A percentile compares a stretch with the other conserved stretches of the same genome.
Conservation (phyloP, 2,888 invertebrate genomes). For the Aphrophora alni region DNA sequence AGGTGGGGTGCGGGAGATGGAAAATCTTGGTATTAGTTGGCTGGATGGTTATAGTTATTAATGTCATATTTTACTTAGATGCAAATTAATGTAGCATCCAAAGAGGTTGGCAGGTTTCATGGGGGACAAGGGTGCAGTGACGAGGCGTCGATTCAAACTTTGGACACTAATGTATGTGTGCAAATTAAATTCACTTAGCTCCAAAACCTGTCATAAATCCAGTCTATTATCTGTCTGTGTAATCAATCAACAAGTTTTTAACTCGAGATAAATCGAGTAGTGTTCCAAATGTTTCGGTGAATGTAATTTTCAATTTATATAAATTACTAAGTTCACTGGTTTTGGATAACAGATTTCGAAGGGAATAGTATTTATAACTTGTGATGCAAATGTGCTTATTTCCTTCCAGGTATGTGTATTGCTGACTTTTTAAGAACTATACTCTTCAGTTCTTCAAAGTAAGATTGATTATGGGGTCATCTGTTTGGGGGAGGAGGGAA, state of each 20-base stretch:
- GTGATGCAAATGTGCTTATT: too few relatives aligned
- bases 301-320: too few relatives aligned
- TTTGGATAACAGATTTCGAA: too few relatives aligned
- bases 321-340: too few relatives aligned
- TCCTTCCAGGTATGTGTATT: too few relatives aligned
- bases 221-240: neutral
- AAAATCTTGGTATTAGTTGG: slow-evolving; percentile 1
- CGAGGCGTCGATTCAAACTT: slow-evolving; percentile 6
- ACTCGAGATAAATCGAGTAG: too few relatives aligned
- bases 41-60: neutral
- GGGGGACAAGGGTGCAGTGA: neutral
- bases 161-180: slow-evolving; percentile 2
- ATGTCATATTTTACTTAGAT: slow-evolving; percentile 5
- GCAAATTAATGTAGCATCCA: neutral
- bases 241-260: neutral
- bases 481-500: too few relatives aligned
- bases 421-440: too few relatives aligned
- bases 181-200: neutral
- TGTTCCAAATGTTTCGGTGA: too few relatives aligned
- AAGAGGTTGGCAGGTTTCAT: slow-evolving; percentile 7
- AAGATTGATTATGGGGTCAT: too few relatives aligned
- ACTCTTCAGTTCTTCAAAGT: too few relatives aligned
- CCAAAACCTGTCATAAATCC: neutral
- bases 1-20: neutral
- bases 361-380: too few relatives aligned